Evolutionary conservation across 2,113 vertebrate species (phyloP).

Genomic region (Takifugu bimaculatus): DNA sequence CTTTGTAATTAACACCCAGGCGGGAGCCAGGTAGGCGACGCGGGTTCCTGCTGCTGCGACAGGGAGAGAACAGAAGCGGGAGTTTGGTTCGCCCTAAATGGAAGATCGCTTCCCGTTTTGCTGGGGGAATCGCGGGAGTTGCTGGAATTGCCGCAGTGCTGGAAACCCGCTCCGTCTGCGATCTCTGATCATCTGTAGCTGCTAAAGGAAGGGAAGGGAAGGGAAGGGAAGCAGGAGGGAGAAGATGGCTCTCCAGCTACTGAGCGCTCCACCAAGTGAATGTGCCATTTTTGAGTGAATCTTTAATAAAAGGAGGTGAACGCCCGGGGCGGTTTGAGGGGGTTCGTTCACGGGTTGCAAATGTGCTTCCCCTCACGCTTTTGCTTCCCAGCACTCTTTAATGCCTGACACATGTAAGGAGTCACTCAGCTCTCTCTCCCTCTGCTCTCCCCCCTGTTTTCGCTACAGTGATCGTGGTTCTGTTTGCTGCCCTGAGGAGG

Average conservation of each 20-base stretch:
- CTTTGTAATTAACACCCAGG: slow-evolving; percentile 73
- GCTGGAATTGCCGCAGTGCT: slow-evolving; percentile 23
- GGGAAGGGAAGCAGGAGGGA: not conserved
- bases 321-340: slow-evolving; percentile 55
- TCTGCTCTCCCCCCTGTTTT: slow-evolving; percentile 32
- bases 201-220: slow-evolving; percentile 18
- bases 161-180: slow-evolving; percentile 35
- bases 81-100: not conserved
- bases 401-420: slow-evolving; percentile 68
- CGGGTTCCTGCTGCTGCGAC: slow-evolving; percentile 31
- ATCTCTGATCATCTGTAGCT: slow-evolving; percentile 22
- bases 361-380: slow-evolving; percentile 55
- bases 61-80: slow-evolving; percentile 9
- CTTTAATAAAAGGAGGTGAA: slow-evolving; percentile 69
- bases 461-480: slow-evolving; percentile 67
- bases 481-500: slow-evolving; percentile 82
- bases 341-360: slow-evolving; percentile 66
- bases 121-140: slow-evolving; percentile 13
- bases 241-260: slow-evolving; percentile 23
- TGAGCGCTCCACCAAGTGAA: slow-evolving; percentile 31
- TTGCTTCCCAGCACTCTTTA: slow-evolving; percentile 54
- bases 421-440: slow-evolving; percentile 35
- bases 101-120: slow-evolving; percentile 7
- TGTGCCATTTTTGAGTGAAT: slow-evolving; percentile 58
- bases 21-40: slow-evolving; percentile 53